Percentiles rank a stretch among this genome's conserved stretches.
phyloP scores from a whole-genome alignment of 1,140 invertebrate genomes.

The Oscheius sp. region DNA sequence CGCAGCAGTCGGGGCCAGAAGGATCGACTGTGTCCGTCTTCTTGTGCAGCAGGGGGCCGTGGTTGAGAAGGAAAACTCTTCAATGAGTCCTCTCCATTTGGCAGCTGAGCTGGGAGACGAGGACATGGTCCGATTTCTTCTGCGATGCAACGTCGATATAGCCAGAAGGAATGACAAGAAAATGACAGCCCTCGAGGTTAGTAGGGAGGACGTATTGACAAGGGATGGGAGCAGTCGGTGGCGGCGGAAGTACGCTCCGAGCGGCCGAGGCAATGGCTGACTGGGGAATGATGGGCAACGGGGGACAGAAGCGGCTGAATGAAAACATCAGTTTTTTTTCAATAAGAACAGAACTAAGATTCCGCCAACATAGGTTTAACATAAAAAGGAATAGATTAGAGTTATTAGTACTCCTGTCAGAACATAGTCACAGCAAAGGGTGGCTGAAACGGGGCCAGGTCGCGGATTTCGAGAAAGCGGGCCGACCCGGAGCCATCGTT shows the following conservation, averaged over 20 bases:
- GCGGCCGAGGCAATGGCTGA: no score
- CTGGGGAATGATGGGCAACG: background rate
- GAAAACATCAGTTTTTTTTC: background rate
- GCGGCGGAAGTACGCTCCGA: no score
- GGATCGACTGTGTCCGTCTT: background rate
- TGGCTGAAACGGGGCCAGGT: no score
- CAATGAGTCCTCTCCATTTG: slow-evolving; percentile 3
- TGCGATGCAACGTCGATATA: background rate
- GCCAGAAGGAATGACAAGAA: background rate
- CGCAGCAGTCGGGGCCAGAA: background rate
- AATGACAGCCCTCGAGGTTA: background rate
- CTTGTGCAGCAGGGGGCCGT: slow-evolving; percentile 8
- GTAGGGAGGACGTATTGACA: no score
- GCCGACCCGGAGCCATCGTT: no score
- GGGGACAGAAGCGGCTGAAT: slow-evolving; percentile 13
- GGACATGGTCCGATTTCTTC: background rate
- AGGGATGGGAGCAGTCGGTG: no score
- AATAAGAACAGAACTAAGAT: background rate
- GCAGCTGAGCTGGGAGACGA: slow-evolving; percentile 15
- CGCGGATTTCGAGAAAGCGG: no score
- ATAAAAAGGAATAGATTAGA: no score
- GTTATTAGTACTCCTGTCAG: no score
- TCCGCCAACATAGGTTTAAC: no score
- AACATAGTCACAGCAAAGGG: no score
- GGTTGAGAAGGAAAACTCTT: background rate